These are phyloP conservation scores for silkworm (Bombyx mori) DNA, from an alignment of 1,140 invertebrate genomes.

Conservation along the genomic window DNA sequence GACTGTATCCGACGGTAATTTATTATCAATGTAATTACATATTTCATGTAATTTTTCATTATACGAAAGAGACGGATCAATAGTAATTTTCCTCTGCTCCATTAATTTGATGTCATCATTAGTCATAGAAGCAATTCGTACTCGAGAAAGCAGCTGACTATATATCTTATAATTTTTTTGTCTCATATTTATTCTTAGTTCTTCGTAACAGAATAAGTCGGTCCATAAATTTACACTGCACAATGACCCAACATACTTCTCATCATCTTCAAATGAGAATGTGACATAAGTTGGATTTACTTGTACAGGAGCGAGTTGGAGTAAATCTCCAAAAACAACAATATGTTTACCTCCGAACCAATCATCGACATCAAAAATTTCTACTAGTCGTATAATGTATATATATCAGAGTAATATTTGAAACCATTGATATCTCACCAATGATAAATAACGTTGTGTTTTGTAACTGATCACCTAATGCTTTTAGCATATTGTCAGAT, in stretches of 20 bases:
- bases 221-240: too few relatives aligned
- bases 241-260: too few relatives aligned
- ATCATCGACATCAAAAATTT: conserved; percentile 34
- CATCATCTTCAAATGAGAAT: too few relatives aligned
- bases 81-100: neutral
- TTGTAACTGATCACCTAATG: conserved; percentile 19
- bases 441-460: conserved; percentile 23
- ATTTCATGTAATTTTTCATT: conserved; percentile 19
- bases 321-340: too few relatives aligned
- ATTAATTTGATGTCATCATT: neutral
- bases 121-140: too few relatives aligned
- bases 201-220: too few relatives aligned
- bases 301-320: too few relatives aligned
- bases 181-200: too few relatives aligned
- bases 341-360: too few relatives aligned
- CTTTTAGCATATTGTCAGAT: conserved; percentile 20
- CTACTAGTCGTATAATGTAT: conserved; percentile 18
- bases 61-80: conserved; percentile 11
- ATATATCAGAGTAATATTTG: conserved; percentile 22
- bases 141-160: too few relatives aligned
- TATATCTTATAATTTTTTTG: too few relatives aligned
- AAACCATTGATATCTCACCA: conserved; percentile 27
- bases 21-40: conserved; percentile 9
- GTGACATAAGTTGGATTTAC: too few relatives aligned
- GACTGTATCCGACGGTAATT: conserved; percentile 19